Base-by-base conservation (phyloP, 1,140 invertebrate genomes). In the Nixonia krombeini region DNA sequence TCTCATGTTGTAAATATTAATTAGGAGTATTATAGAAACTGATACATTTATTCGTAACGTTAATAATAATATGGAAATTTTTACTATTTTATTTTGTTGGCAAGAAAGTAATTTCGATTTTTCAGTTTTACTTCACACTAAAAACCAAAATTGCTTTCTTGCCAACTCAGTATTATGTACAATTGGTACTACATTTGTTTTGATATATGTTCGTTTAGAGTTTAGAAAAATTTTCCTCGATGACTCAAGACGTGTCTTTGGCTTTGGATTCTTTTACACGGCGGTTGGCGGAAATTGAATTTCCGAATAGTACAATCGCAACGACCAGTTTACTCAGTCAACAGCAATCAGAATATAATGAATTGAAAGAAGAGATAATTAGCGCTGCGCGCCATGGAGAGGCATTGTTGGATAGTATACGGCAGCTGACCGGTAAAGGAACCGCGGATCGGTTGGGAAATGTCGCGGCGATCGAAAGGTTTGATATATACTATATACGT, bases 381-480 rank as follows among this genome's bases (percentile, higher is more conserved):
- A 90, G 89, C 57, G 93, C 94, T 23, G 91, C 91, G 0, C 89
- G 90, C 75, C 93, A 96, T 76, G 96, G 96, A 26, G 93, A 96
- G 82, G 88, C 90, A 29, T 85, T 97, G 46, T 86, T 96, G 18
- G 87, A 89, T 57, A 90, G 90, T 71, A 91, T 92, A 33, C 85
- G 88, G 71, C 82, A 86, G 67, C 80, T 86, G 28, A 85, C 82
- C 76, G 79, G 78, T 50, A 85, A 85, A 62, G 77, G 81, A 44
- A 85, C 76, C 29, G 81, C 80, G 31, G 88, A 92, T 82, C 91
- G 91, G 68, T 89, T 94, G 47, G 93, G 94, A 70, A 97, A 98
- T 87, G 93, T 97, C 38, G 92, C 95, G 56, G 92, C 95, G 46
- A 92, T 98, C 57, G 95, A 98, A 86, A 93, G 94, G 93, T 94